Conservation (phyloP, 53 echinoderm and acorn worm species). For the Mesocentrotus franciscanus region DNA sequence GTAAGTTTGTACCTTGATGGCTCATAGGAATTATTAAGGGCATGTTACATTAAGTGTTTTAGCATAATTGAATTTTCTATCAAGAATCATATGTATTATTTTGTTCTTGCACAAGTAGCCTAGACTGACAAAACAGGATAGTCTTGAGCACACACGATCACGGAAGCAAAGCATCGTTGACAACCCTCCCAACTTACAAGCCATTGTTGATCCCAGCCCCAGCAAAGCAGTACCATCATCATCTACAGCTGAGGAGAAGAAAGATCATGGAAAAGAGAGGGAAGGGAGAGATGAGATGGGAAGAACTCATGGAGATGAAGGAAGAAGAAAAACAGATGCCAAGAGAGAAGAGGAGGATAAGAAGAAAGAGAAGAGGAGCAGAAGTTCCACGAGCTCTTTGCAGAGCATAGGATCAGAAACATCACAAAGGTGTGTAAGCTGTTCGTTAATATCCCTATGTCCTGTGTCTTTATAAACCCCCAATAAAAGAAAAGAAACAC, state of each 20-base stretch:
- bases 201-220: not conserved
- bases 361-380: constrained; percentile 39
- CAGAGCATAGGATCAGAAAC: constrained; percentile 26
- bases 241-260: not conserved
- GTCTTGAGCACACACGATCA: constrained; percentile 40
- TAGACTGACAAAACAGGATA: constrained; percentile 55
- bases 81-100: too few relatives aligned
- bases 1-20: too few relatives aligned
- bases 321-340: constrained; percentile 32
- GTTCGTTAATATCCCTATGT: too few relatives aligned
- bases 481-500: too few relatives aligned
- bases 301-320: not conserved
- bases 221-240: not conserved
- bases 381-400: constrained; percentile 40
- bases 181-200: not conserved
- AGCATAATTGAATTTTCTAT: too few relatives aligned
- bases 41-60: too few relatives aligned
- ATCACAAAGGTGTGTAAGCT: not conserved
- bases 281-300: constrained; percentile 17
- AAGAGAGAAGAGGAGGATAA: constrained; percentile 26
- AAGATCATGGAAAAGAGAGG: not conserved
- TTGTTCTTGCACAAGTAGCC: not conserved
- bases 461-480: too few relatives aligned
- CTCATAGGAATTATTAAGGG: too few relatives aligned
- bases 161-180: constrained; percentile 34